Conservation (phyloP, 2,888 invertebrate species). For the Scelioninae gen. 1 region DNA sequence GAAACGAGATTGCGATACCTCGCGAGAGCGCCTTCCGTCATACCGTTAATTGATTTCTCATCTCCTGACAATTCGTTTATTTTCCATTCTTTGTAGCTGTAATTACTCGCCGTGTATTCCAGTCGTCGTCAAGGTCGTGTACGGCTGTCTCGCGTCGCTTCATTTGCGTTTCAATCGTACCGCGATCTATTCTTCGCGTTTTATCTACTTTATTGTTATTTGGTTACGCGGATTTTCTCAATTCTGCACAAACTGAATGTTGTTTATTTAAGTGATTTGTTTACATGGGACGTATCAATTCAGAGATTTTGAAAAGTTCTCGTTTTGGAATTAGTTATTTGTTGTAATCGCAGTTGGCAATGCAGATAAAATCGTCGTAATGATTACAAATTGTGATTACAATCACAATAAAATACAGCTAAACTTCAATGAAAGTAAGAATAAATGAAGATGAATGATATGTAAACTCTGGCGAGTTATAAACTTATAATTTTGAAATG, state of each 20-base stretch:
- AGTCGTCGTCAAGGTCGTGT: constrained; percentile 5
- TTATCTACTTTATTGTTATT: constrained; percentile 43
- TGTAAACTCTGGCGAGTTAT: no score
- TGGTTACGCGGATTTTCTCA: constrained; percentile 28
- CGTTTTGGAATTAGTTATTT: neutral
- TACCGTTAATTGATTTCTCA: constrained; percentile 60
- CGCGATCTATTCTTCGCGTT: constrained; percentile 28
- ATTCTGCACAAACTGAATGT: constrained; percentile 2
- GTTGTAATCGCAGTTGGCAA: no score
- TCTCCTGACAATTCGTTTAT: constrained; percentile 54
- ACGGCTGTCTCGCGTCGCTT: constrained; percentile 2
- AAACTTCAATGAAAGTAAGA: no score
- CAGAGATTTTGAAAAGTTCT: neutral
- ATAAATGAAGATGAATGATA: no score
- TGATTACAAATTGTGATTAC: no score
- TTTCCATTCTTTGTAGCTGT: constrained; percentile 37
- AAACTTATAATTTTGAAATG: no score
- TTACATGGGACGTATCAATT: neutral
- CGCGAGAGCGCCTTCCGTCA: no score
- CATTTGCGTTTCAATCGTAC: constrained; percentile 50
- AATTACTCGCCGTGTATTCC: constrained; percentile 16
- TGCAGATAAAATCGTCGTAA: no score
- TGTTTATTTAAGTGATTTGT: constrained; percentile 15
- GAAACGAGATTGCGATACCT: no score
- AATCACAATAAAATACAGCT: no score